These are phyloP conservation scores for Enteromius radiatus DNA, from an alignment of 2,797 vertebrate species.

Conservation along the genomic window DNA sequence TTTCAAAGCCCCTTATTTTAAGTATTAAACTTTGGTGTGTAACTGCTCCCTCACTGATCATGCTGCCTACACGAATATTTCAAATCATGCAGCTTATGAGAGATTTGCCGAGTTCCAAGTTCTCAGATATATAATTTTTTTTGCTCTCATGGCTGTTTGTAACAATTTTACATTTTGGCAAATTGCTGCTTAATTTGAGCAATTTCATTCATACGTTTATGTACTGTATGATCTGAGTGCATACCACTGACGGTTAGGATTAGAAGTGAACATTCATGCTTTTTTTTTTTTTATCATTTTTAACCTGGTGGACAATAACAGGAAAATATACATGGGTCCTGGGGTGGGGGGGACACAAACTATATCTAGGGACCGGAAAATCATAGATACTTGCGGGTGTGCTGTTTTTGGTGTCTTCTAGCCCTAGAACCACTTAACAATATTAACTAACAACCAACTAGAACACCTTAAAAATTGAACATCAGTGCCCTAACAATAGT, in stretches of 20 bases:
- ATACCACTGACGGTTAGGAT: neutral
- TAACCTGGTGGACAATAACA: neutral
- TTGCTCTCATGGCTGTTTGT: neutral
- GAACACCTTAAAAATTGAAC: neutral
- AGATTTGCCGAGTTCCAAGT: neutral
- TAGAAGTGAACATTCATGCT: neutral
- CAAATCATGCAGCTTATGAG: neutral
- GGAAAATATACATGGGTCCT: neutral
- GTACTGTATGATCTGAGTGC: no score
- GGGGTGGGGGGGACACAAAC: neutral
- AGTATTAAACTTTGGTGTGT: conserved; percentile 8
- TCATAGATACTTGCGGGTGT: neutral
- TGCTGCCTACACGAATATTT: neutral
- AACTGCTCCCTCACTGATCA: neutral
- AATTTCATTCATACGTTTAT: neutral
- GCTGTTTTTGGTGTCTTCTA: neutral
- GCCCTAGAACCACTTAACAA: neutral
- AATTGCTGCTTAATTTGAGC: neutral
- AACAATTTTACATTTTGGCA: neutral
- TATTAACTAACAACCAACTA: neutral
- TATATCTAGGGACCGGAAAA: neutral
- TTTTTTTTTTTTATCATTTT: neutral
- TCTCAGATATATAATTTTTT: neutral
- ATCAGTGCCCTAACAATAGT: neutral
- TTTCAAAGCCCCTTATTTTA: neutral